These are phyloP conservation scores for Phortica variegata DNA, from an alignment of 1,140 invertebrate species.

Conservation along the genomic window DNA sequence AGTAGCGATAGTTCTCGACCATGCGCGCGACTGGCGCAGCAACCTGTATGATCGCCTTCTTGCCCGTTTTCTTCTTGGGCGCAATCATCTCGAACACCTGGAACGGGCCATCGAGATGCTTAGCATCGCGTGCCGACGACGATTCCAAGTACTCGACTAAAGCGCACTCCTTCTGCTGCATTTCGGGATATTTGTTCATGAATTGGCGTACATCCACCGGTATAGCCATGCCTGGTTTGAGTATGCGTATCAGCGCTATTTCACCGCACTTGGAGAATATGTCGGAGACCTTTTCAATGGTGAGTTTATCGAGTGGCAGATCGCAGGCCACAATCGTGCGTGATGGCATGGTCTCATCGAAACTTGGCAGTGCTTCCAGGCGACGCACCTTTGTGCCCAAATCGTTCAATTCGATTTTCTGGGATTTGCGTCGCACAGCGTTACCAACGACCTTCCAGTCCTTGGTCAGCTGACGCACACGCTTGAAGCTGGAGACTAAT, in stretches of 20 bases:
- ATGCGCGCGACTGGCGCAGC: conserved; percentile 47
- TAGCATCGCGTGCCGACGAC: conserved; percentile 77
- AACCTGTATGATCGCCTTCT: conserved; percentile 50
- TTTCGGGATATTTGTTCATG: conserved; percentile 85
- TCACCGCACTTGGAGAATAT: conserved; percentile 84
- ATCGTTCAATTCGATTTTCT: conserved; percentile 85
- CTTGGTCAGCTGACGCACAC: conserved; percentile 88
- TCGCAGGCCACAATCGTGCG: conserved; percentile 85
- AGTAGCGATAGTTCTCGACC: conserved; percentile 56
- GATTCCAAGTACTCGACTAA: conserved; percentile 87
- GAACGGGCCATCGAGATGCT: conserved; percentile 61
- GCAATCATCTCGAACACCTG: conserved; percentile 55
- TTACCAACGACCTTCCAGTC: conserved; percentile 90
- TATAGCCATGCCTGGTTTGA: conserved; percentile 82
- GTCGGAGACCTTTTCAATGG: conserved; percentile 85
- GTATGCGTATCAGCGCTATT: conserved; percentile 80
- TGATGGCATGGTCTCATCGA: conserved; percentile 88
- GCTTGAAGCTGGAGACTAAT: conserved; percentile 89
- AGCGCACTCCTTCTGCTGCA: conserved; percentile 80
- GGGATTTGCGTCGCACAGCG: conserved; percentile 73
- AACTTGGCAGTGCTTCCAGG: conserved; percentile 79
- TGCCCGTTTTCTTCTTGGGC: conserved; percentile 56
- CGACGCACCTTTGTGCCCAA: conserved; percentile 87
- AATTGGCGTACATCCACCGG: conserved; percentile 87
- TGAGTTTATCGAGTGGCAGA: conserved; percentile 79